Base-by-base conservation (phyloP, 64 coral and sea anemone genomes). In the Actinia equina region DNA sequence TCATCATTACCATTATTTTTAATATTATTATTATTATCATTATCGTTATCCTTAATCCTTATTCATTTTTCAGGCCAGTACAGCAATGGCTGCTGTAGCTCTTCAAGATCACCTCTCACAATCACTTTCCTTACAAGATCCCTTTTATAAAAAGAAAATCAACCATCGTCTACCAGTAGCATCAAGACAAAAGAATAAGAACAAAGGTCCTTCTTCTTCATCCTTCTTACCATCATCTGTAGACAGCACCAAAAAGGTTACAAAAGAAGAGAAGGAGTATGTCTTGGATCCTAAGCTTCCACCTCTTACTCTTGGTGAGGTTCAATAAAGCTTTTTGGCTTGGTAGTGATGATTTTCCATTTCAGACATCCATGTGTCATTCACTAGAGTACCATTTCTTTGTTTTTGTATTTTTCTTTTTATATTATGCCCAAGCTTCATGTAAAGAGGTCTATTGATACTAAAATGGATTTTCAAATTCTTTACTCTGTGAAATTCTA, bases 251-350 rank as follows among this genome's bases (percentile, higher is more conserved):
- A 53, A 82, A 95, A 79, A 84, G 6, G 23, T 17, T 16, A 54
- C 53, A 16, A 93, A 88, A 83, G 82, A 93, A 44, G 86, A 87
- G 23, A 63, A 86, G 43, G 97, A 99, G 77, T 99, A 93, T 88
- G 93, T 93, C 59, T 88, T 99, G 49, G 97, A 95, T 83, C 93
- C 97, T 17, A 95, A 95, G 77, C 93, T 90, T 83, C 88, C 93
- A 70, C 89, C 93, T 22, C 53, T 95, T 44, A 95, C 86, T 14
- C 84, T 99, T 83, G 97, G 97, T 95, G 45, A 71, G 87, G 14
- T 11, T 1, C 54, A 13, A 56, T 56, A 15, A 56, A n/a, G n/a
- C n/a, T n/a, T n/a, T n/a, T n/a, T n/a, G n/a, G n/a, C n/a, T n/a
- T n/a, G n/a, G n/a, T n/a, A n/a, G n/a, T n/a, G n/a, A n/a, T n/a